Evolutionary conservation across 2,113 vertebrate genomes (phyloP).

Genomic region (Benitochromis conjunctus): DNA sequence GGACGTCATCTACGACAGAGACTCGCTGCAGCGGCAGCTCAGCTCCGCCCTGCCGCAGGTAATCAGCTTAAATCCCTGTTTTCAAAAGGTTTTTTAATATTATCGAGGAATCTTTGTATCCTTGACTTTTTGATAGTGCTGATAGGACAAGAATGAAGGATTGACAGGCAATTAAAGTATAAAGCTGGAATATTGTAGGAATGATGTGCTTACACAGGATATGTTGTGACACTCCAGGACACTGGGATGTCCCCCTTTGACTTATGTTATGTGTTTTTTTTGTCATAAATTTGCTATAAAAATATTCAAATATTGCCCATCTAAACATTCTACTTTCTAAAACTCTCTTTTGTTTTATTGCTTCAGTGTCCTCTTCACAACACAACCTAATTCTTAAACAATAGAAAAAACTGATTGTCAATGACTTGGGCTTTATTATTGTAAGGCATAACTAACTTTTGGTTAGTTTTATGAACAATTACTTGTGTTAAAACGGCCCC

Average conservation of each 20-base stretch:
- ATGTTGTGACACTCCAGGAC: background rate
- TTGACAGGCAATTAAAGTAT: background rate
- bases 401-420: background rate
- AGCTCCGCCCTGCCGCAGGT: slow-evolving; percentile 98
- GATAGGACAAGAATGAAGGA: background rate
- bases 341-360: background rate
- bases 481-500: background rate
- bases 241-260: background rate
- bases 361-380: background rate
- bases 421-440: background rate
- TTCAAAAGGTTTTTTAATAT: background rate
- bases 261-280: background rate
- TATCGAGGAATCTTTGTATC: background rate
- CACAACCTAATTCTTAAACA: background rate
- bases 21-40: slow-evolving; percentile 95
- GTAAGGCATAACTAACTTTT: background rate
- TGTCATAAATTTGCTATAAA: background rate
- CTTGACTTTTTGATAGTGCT: background rate
- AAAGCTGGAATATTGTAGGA: background rate
- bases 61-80: background rate
- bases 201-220: background rate
- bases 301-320: background rate
- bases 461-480: background rate
- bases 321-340: background rate
- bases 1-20: slow-evolving; percentile 96